Evolutionary conservation across 2,888 invertebrate genomes (phyloP).

Genomic region (Volucella zonaria): DNA sequence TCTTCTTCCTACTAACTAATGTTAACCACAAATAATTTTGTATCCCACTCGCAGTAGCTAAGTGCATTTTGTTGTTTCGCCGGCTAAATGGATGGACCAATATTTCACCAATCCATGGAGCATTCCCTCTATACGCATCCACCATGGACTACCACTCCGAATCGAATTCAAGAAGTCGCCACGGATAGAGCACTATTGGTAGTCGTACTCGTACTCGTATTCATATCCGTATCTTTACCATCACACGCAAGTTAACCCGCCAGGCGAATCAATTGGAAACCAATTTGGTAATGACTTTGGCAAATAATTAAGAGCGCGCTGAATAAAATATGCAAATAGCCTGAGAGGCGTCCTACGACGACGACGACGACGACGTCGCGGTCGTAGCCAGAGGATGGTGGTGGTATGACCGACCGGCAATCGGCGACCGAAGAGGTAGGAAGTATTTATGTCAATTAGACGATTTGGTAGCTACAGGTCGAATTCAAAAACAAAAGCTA

Average conservation of each 20-base stretch:
- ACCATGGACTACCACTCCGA: slow-evolving; percentile 12
- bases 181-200: slow-evolving; percentile 8
- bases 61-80: slow-evolving; percentile 70
- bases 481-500: slow-evolving; percentile 58
- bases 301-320: slow-evolving; percentile 71
- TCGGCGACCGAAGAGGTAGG: slow-evolving; percentile 48
- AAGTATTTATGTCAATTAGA: slow-evolving; percentile 72
- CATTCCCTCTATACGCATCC: slow-evolving; percentile 57
- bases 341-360: slow-evolving; percentile 21
- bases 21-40: slow-evolving; percentile 73
- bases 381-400: too few species aligned
- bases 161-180: slow-evolving; percentile 50
- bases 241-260: slow-evolving; percentile 67
- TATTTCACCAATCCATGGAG: slow-evolving; percentile 62
- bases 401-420: neutral
- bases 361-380: too few species aligned
- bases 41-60: slow-evolving; percentile 63
- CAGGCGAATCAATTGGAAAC: slow-evolving; percentile 68
- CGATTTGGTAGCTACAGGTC: slow-evolving; percentile 47
- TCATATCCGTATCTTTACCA: slow-evolving; percentile 62
- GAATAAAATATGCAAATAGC: slow-evolving; percentile 68
- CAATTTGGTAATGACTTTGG: slow-evolving; percentile 74
- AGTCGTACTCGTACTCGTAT: neutral
- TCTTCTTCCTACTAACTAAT: slow-evolving; percentile 39
- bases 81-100: slow-evolving; percentile 65